Evolutionary conservation across 1,140 invertebrate species (phyloP).

Genomic region (Stegodyphus dumicola): DNA sequence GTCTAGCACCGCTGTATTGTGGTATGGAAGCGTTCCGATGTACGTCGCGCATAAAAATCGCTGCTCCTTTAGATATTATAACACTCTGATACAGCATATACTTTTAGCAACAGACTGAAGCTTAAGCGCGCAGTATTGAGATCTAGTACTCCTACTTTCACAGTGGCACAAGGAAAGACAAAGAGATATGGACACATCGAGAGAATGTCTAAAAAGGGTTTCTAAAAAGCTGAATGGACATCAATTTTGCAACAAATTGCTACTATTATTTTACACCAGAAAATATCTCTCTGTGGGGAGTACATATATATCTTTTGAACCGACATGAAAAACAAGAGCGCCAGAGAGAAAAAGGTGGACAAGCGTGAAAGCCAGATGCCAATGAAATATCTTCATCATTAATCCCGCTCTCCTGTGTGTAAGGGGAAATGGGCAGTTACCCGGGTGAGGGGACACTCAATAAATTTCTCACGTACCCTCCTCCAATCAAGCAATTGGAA

Average conservation of each 20-base stretch:
- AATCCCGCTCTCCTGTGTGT: neutral
- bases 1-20: too few relatives aligned
- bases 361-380: slow-evolving; percentile 22
- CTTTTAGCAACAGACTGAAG: too few relatives aligned
- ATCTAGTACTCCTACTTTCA: too few relatives aligned
- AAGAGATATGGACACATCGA: too few relatives aligned
- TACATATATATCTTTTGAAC: too few relatives aligned
- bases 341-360: neutral
- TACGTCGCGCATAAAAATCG: too few relatives aligned
- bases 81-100: too few relatives aligned
- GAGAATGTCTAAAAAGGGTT: neutral
- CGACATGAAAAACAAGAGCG: too few relatives aligned
- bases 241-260: neutral
- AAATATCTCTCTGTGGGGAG: neutral
- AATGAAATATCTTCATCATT: slow-evolving; percentile 35
- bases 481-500: slow-evolving; percentile 36
- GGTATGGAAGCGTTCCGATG: too few relatives aligned
- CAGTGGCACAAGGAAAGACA: too few relatives aligned
- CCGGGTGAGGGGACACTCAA: neutral
- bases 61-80: too few relatives aligned
- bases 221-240: neutral
- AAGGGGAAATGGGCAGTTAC: neutral
- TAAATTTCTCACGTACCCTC: slow-evolving; percentile 35
- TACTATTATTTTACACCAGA: neutral
- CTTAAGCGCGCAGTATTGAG: too few relatives aligned